Percentiles rank a stretch among this genome's conserved stretches.
Evolutionary conservation across 2,797 vertebrate genomes (phyloP).

Genomic region (Tragelaphus oryx): DNA sequence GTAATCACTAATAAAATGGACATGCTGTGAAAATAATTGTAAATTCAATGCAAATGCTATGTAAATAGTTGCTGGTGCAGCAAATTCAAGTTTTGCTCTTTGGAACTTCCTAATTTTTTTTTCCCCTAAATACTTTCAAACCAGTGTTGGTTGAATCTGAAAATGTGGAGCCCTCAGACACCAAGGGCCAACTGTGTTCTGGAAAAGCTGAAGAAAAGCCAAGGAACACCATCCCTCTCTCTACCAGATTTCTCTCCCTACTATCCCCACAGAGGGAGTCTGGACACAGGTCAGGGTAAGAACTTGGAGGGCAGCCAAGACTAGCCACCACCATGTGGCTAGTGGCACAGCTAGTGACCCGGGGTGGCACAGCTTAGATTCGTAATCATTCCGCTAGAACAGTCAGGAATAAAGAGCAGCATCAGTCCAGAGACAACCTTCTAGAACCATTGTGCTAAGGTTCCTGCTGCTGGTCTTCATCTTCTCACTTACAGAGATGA

Average conservation of each 20-base stretch:
- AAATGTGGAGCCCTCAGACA: background rate
- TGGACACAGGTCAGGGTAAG: background rate
- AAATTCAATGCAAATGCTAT: background rate
- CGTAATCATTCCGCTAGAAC: background rate
- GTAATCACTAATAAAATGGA: background rate
- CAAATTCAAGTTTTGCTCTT: background rate
- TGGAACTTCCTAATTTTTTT: background rate
- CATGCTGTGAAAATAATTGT: background rate
- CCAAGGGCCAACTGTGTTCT: background rate
- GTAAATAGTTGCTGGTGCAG: background rate
- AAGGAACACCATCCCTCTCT: background rate
- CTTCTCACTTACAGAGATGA: background rate
- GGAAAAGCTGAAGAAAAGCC: background rate
- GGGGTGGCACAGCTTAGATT: background rate
- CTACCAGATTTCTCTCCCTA: background rate
- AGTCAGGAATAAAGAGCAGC: background rate
- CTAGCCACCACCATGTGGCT: background rate
- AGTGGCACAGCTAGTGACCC: too few relatives aligned
- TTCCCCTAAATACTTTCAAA: background rate
- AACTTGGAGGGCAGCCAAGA: background rate
- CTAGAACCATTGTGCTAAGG: background rate
- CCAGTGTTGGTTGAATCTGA: background rate
- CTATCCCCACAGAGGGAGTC: background rate
- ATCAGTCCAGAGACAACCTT: background rate
- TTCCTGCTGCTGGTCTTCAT: background rate